Conservation (phyloP, 1,140 invertebrate genomes). For the Manduca sexta region DNA sequence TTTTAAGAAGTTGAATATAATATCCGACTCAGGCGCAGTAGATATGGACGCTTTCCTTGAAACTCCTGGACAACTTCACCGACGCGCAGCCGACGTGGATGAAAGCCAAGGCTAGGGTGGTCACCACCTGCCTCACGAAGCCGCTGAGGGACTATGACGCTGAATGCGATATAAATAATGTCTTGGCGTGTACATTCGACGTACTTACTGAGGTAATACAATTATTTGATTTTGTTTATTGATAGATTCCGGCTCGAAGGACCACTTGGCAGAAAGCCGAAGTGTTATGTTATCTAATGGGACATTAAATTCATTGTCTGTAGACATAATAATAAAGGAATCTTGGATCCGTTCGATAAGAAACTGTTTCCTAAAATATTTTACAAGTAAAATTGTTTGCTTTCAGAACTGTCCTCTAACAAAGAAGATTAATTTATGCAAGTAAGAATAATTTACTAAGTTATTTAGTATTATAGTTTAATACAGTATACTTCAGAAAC, state of each 20-base stretch:
- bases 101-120: slow-evolving; percentile 39
- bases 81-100: slow-evolving; percentile 29
- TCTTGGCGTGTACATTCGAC: slow-evolving; percentile 51
- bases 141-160: slow-evolving; percentile 25
- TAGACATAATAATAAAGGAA: no score
- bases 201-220: slow-evolving; percentile 54
- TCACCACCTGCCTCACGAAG: slow-evolving; percentile 41
- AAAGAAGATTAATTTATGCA: slow-evolving; percentile 38
- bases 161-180: slow-evolving; percentile 46
- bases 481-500: no score
- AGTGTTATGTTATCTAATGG: no score
- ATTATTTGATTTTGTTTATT: no score
- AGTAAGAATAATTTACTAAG: slow-evolving; percentile 32
- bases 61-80: slow-evolving; percentile 46
- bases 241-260: no score
- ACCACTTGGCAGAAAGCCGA: no score
- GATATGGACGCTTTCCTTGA: slow-evolving; percentile 33
- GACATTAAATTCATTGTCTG: no score
- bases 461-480: no score
- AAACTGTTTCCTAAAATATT: no score
- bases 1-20: slow-evolving; percentile 38
- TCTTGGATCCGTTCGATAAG: no score
- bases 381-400: no score
- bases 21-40: slow-evolving; percentile 26
- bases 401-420: slow-evolving; percentile 54